Percentiles rank a stretch among this genome's conserved stretches.
These are phyloP conservation scores for Acanthococcus lagerstroemiae DNA, from an alignment of 2,888 invertebrate species.

Conservation along the genomic window DNA sequence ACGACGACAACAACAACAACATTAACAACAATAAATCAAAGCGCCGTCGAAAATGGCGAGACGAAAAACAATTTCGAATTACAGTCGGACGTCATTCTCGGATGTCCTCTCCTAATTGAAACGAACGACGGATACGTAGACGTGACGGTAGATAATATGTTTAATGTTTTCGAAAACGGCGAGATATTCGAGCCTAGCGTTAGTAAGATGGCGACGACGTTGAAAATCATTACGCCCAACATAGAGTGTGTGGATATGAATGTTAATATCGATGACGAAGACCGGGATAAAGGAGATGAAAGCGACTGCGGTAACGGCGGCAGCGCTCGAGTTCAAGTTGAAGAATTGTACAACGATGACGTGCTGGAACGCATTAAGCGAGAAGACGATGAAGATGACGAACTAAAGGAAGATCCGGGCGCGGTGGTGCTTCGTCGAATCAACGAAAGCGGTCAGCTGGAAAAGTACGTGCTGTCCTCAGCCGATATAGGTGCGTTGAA, in stretches of 20 bases:
- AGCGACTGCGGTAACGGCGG: no score
- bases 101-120: constrained; percentile 13
- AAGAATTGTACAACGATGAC: constrained; percentile 15
- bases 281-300: not conserved
- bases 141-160: constrained; percentile 11
- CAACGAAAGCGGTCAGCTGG: constrained; percentile 36
- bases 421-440: constrained; percentile 38
- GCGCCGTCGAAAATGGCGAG: no score
- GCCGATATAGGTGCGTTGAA: constrained; percentile 37
- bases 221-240: not conserved
- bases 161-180: constrained; percentile 1
- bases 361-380: constrained; percentile 4
- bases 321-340: no score
- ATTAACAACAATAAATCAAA: not conserved
- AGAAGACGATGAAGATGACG: not conserved
- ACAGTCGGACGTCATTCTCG: constrained; percentile 8
- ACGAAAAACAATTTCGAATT: no score
- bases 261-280: not conserved
- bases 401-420: constrained; percentile 36
- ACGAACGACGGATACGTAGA: constrained; percentile 8
- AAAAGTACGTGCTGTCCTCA: constrained; percentile 38
- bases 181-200: not conserved
- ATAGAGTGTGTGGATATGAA: no score
- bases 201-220: not conserved
- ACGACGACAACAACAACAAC: not conserved